phyloP scores from a whole-genome alignment of 2,888 invertebrate genomes.

The Lissonota sp. region DNA sequence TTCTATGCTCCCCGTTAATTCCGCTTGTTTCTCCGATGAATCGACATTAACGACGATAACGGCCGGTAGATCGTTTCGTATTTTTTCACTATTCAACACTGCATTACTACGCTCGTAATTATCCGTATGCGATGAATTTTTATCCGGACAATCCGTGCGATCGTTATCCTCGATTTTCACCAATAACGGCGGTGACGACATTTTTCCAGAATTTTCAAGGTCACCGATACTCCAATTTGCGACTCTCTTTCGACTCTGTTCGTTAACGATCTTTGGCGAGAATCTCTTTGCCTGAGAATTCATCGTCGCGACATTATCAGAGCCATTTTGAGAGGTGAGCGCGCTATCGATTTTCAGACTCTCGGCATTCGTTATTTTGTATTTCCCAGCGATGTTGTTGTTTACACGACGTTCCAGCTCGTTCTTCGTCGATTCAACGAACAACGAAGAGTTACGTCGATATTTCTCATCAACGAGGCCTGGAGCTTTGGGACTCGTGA shows the following conservation, averaged over 20 bases:
- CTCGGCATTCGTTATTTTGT: conserved; percentile 64
- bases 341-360: conserved; percentile 69
- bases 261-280: conserved; percentile 68
- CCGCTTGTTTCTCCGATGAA: conserved; percentile 73
- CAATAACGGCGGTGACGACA: conserved; percentile 48
- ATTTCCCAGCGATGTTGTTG: conserved; percentile 66
- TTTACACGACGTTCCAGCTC: conserved; percentile 74
- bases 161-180: conserved; percentile 53
- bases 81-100: conserved; percentile 59
- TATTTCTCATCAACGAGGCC: conserved; percentile 68
- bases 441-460: conserved; percentile 65
- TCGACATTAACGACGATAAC: conserved; percentile 70
- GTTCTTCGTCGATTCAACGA: conserved; percentile 64
- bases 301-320: conserved; percentile 59
- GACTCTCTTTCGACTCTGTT: conserved; percentile 71
- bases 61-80: conserved; percentile 47
- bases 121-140: conserved; percentile 34
- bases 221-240: conserved; percentile 73
- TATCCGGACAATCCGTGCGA: conserved; percentile 30
- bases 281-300: conserved; percentile 72
- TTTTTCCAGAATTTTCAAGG: conserved; percentile 64
- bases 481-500: conserved; percentile 74
- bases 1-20: conserved; percentile 49
- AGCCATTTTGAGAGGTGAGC: conserved; percentile 68
- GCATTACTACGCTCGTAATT: conserved; percentile 16